Evolutionary conservation across 2,797 vertebrate species (phyloP).

Genomic region (Tachyglossus aculeatus): DNA sequence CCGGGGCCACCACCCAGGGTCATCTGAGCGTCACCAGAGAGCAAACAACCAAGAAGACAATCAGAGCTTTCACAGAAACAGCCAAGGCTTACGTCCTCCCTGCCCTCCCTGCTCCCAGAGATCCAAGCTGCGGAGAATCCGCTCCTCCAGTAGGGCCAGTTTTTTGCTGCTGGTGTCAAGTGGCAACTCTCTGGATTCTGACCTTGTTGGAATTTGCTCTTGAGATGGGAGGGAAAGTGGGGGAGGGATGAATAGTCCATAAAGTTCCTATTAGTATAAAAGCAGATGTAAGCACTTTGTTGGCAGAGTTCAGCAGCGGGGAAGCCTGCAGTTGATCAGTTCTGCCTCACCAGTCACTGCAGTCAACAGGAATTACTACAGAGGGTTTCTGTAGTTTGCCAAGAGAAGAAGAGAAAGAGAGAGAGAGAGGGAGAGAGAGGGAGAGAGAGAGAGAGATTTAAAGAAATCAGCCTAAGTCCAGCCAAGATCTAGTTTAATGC

Average conservation of each 20-base stretch:
- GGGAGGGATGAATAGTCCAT: slow-evolving; percentile 45
- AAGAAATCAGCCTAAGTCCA: slow-evolving; percentile 38
- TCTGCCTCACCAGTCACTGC: slow-evolving; percentile 60
- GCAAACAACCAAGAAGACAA: not conserved
- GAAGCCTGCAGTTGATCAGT: slow-evolving; percentile 64
- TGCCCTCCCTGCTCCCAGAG: slow-evolving; percentile 35
- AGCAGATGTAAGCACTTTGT: slow-evolving; percentile 63
- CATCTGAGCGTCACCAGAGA: not conserved
- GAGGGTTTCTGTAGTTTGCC: slow-evolving; percentile 31
- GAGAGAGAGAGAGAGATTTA: slow-evolving; percentile 16
- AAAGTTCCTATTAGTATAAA: slow-evolving; percentile 57
- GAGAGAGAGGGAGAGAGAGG: not conserved
- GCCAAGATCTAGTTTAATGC: slow-evolving; percentile 8
- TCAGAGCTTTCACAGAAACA: accelerated
- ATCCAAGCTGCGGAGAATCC: slow-evolving; percentile 21
- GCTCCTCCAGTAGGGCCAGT: slow-evolving; percentile 22
- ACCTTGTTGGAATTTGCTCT: slow-evolving; percentile 57
- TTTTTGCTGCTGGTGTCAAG: slow-evolving; percentile 37
- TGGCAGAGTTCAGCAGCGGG: slow-evolving; percentile 56
- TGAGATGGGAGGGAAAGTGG: not conserved
- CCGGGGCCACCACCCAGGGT: not conserved
- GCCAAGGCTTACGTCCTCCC: slow-evolving; percentile 23
- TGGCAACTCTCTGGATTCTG: slow-evolving; percentile 56
- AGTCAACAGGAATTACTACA: slow-evolving; percentile 58
- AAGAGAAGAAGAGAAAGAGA: slow-evolving; percentile 26